Evolutionary conservation across 1,140 invertebrate genomes (phyloP), one percentile per base, ranked within the genome.

Genomic region (Bombus sylvicola): DNA sequence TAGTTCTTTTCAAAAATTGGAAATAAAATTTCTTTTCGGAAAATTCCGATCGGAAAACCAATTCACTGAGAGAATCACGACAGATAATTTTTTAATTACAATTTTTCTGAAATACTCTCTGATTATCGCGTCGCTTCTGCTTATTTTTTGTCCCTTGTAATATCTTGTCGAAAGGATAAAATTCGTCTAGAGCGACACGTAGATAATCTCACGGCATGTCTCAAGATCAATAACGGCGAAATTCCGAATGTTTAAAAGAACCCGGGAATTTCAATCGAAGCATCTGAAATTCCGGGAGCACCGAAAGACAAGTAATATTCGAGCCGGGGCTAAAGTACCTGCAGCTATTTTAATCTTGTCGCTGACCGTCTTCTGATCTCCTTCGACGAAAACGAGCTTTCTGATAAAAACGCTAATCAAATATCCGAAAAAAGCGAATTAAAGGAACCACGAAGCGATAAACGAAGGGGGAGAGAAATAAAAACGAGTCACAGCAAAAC

Each of bases 261-360:
- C 57, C 28, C 2, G 75, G 28, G 57, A 78, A 66, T 78, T 78
- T 43, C 75, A 41, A 64, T 78, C 75, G 75, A 78, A 41, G 59
- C 53, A 66, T 22, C 59, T n/a, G 59, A 66, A 78, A 62, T 78
- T 78, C 75, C 57, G 25, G 13, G 28, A 78, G 15, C 75, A 22
- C 28, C 75, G 75, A 64, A 77, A 77, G 57, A 28, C 57, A 15
- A 62, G 75, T 77, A 62, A 64, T 77, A 77, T 77, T 77, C 75
- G 37, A 41, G 31, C 12, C 57, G 34, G 22, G 13, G 34, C 28
- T 22, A 62, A 64, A 77, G 15, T 62, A 64, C 28, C 39, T 15
- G 2, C 1, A 47, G 34, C 53, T 34, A 78, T 31, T 31, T 37
- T 57, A 77, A 75, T 39, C 74, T 72, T 28, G 25, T 72, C 69